A percentile compares a stretch with the other conserved stretches of the same genome.
phyloP scores from a whole-genome alignment of 2,797 vertebrate species.

The Spinibarbus caldwelli region DNA sequence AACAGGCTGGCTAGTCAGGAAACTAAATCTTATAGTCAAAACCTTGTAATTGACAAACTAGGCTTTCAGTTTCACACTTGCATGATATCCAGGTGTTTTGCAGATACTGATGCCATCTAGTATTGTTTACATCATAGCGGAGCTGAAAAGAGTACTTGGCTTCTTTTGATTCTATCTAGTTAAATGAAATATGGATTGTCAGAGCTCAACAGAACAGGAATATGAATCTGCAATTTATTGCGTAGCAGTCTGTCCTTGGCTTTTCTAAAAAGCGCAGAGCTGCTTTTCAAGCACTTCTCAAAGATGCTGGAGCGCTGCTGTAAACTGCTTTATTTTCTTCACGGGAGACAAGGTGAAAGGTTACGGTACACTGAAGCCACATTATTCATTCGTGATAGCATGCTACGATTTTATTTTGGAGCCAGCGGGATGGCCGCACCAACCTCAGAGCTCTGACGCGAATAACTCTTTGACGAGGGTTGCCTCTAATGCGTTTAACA shows the following conservation, averaged over 20 bases:
- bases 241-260: background rate
- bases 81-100: too few species aligned
- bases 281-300: background rate
- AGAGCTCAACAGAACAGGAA: background rate
- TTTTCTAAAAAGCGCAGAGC: background rate
- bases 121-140: background rate
- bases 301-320: background rate
- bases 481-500: slow-evolving; percentile 45
- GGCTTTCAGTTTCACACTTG: background rate
- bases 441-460: slow-evolving; percentile 23
- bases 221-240: slow-evolving; percentile 3
- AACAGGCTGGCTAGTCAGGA: too few species aligned
- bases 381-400: slow-evolving; percentile 1
- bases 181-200: slow-evolving; percentile 13
- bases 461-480: slow-evolving; percentile 31
- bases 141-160: background rate
- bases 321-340: slow-evolving; percentile 25
- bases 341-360: slow-evolving; percentile 1
- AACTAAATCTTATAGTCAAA: background rate
- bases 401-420: slow-evolving; percentile 8
- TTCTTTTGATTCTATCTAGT: background rate
- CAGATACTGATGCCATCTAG: background rate
- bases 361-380: background rate
- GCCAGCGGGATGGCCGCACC: background rate
- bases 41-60: background rate